A percentile compares a stretch with the other conserved stretches of the same genome.
Evolutionary conservation across 2,797 vertebrate species (phyloP).

Genomic region (Coendou prehensilis): DNA sequence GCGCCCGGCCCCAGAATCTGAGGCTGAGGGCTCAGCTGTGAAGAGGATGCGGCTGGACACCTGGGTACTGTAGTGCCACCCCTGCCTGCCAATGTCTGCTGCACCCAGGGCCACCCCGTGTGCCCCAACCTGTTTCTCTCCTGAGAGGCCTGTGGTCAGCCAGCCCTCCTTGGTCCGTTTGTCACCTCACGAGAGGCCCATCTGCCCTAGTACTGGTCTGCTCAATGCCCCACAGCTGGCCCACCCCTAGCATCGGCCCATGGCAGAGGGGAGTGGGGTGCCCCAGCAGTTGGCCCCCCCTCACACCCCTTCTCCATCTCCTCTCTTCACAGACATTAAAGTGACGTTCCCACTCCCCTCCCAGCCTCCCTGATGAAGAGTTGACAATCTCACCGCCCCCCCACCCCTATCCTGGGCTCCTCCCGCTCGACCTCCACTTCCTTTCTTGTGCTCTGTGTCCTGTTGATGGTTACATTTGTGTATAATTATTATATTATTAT

Average conservation of each 20-base stretch:
- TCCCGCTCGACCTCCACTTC: slow-evolving; percentile 84
- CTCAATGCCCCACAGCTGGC: slow-evolving; percentile 43
- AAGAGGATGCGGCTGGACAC: slow-evolving; percentile 97
- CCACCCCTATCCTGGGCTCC: slow-evolving; percentile 76
- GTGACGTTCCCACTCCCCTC: slow-evolving; percentile 82
- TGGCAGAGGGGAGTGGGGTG: slow-evolving; percentile 71
- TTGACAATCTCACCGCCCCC: slow-evolving; percentile 86
- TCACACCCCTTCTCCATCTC: slow-evolving; percentile 81
- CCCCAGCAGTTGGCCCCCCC: slow-evolving; percentile 36
- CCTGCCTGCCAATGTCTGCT: slow-evolving; percentile 66
- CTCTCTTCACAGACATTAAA: slow-evolving; percentile 87
- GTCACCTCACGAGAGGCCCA: background rate
- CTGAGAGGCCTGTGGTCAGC: slow-evolving; percentile 66
- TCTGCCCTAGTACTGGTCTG: slow-evolving; percentile 42
- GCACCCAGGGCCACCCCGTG: slow-evolving; percentile 67
- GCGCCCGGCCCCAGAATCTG: slow-evolving; percentile 91
- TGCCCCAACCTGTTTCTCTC: slow-evolving; percentile 43
- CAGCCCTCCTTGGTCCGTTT: slow-evolving; percentile 13
- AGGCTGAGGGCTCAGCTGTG: slow-evolving; percentile 94
- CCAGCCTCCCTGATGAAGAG: slow-evolving; percentile 84
- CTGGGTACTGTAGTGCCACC: slow-evolving; percentile 95
- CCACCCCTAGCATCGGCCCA: background rate
- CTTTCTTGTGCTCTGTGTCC: slow-evolving; percentile 83
- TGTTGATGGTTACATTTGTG: slow-evolving; percentile 86
- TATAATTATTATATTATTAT: slow-evolving; percentile 86